These are phyloP conservation scores for honey bee (Apis mellifera) DNA, from an alignment of 1,140 invertebrate species.

Conservation along the genomic window DNA sequence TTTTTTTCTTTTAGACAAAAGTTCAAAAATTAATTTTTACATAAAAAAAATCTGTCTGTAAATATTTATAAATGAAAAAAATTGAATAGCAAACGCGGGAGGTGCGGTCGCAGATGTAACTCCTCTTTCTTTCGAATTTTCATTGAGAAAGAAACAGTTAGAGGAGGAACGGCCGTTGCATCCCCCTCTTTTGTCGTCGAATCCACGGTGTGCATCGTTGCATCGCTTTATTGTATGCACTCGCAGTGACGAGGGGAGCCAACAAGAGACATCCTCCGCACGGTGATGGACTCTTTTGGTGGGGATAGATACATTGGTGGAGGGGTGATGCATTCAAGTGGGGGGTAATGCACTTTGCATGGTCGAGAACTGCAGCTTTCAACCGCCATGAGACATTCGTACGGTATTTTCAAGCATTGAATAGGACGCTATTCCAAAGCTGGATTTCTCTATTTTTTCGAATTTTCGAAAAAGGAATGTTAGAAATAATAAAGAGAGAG, in stretches of 20 bases:
- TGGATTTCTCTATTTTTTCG: not conserved
- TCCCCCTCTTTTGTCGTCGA: slow-evolving; percentile 45
- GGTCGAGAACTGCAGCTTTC: slow-evolving; percentile 14
- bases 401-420: slow-evolving; percentile 8
- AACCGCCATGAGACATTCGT: slow-evolving; percentile 34
- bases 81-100: not conserved
- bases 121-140: slow-evolving; percentile 28
- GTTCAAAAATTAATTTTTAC: too few species aligned
- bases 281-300: slow-evolving; percentile 35
- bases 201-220: slow-evolving; percentile 58
- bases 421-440: not conserved
- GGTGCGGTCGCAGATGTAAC: slow-evolving; percentile 27
- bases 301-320: slow-evolving; percentile 36
- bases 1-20: too few species aligned
- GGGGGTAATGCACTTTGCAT: slow-evolving; percentile 58
- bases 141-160: slow-evolving; percentile 39
- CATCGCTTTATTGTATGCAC: slow-evolving; percentile 54
- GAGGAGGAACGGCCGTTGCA: slow-evolving; percentile 17
- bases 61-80: not conserved
- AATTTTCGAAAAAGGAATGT: too few species aligned
- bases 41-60: not conserved
- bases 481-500: too few species aligned
- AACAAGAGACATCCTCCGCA: slow-evolving; percentile 47
- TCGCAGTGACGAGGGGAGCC: slow-evolving; percentile 42
- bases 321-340: slow-evolving; percentile 44